Conservation (phyloP, 2,113 vertebrate genomes). For the Clupea harengus region DNA sequence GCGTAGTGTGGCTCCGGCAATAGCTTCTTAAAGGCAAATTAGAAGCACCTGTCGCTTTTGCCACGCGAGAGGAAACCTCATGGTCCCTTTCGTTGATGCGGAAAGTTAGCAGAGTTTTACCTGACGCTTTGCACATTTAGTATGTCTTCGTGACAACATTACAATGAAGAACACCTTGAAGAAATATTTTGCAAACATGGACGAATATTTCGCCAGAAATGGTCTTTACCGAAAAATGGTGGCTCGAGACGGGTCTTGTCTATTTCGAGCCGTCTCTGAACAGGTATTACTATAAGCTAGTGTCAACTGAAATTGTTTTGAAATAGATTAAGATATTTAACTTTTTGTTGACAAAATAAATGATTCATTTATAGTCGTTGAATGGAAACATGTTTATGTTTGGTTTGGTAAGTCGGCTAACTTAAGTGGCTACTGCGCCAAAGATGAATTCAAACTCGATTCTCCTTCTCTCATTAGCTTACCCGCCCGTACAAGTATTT, state of each 20-base stretch:
- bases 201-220: conserved; percentile 87
- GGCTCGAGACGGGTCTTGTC: conserved; percentile 90
- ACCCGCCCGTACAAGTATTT: background rate
- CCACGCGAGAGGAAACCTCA: conserved; percentile 37
- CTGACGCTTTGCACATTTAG: conserved; percentile 35
- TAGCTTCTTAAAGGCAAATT: conserved; percentile 27
- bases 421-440: background rate
- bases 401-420: background rate
- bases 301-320: background rate
- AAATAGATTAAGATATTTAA: background rate
- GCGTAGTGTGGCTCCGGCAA: background rate
- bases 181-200: conserved; percentile 92
- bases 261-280: conserved; percentile 92
- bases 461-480: background rate
- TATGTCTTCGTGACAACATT: conserved; percentile 36
- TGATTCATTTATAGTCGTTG: no score
- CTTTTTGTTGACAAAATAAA: background rate
- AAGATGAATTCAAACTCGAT: background rate
- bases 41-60: conserved; percentile 39
- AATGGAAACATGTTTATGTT: background rate
- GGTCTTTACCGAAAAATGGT: conserved; percentile 93
- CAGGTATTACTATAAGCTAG: conserved; percentile 71
- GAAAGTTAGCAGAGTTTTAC: conserved; percentile 24
- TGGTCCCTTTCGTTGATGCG: conserved; percentile 27
- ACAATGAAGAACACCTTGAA: conserved; percentile 89